Percentiles rank a stretch among this genome's conserved stretches.
Conservation (phyloP, 2,113 vertebrate species). For the Mobula birostris region DNA sequence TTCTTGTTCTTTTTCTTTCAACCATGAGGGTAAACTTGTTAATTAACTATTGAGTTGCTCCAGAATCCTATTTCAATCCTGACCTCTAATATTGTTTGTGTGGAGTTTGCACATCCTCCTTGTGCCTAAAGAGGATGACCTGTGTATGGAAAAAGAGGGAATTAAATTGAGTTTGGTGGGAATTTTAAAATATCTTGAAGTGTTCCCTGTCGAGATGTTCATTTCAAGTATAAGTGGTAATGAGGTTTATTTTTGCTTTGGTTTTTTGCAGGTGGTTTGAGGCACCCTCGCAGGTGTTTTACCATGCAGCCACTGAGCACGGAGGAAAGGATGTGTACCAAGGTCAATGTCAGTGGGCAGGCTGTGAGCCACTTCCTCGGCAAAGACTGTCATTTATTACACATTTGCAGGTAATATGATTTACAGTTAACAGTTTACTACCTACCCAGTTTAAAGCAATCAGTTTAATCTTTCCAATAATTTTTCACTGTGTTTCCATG, state of each 20-base stretch:
- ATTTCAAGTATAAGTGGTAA: background rate
- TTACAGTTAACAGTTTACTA: background rate
- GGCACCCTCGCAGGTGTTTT: conserved; percentile 29
- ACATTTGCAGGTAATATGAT: conserved; percentile 35
- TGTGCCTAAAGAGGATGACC: background rate
- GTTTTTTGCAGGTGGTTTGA: conserved; percentile 38
- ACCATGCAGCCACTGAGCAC: conserved; percentile 38
- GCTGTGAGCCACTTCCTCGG: conserved; percentile 36
- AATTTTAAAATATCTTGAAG: background rate
- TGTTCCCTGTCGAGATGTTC: background rate
- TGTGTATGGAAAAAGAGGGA: background rate
- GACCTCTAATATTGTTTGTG: too few species aligned
- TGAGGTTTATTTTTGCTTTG: background rate
- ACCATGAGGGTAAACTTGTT: background rate
- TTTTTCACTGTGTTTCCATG: background rate
- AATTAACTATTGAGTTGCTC: background rate
- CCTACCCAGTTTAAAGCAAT: background rate
- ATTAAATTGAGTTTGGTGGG: background rate
- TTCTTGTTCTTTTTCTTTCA: background rate
- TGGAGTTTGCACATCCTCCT: too few species aligned
- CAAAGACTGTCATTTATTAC: conserved; percentile 39
- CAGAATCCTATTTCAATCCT: too few species aligned
- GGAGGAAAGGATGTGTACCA: conserved; percentile 37
- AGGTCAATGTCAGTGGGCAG: conserved; percentile 38
- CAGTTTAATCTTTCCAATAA: background rate